Base-by-base conservation (phyloP, 2,888 invertebrate genomes). In the Brachylomia viminalis region DNA sequence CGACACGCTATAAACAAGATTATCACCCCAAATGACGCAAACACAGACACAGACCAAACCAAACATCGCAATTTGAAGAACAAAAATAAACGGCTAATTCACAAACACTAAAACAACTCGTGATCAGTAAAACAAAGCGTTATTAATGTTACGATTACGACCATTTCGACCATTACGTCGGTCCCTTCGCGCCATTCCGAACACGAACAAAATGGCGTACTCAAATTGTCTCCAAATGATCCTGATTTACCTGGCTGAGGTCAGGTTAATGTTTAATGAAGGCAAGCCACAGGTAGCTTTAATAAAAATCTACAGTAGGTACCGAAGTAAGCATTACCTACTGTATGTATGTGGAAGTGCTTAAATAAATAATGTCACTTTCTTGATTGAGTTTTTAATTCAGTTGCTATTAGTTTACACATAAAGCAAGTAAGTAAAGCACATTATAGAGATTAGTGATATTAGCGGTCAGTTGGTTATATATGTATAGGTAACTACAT, bases 201-300 rank as follows among this genome's bases (percentile, higher is more conserved):
- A 27, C 62, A 59, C 65, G 72, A 33, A 67, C 82, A 82, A 84
- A 82, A 87, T 86, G 80, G 84, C 75, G 27, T 47, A 33, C 49
- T 62, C n/a, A 62, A 64, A 72, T 79, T 75, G 81, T 85, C 79
- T 76, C 82, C 70, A 82, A 85, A 87, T 78, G 77, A 78, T 74
- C 66, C 67, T 75, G 70, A 80, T 88, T 84, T 80, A 64, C 71
- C 68, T 77, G 68, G 83, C 84, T 72, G 67, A 84, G 62, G 62
- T 71, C 82, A 77, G 47, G 76, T 76, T 79, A 84, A 80, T 86
- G 74, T 83, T 85, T 87, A 77, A 82, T 82, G 77, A 80, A 79
- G 71, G 61, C 52, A 58, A 59, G 67, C 69, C 49, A 79, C 75
- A 76, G 65, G 54, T 75, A 58, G 67, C 52, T 77, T 11, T 42